Conservation (phyloP, 2,113 vertebrate genomes). For the Gymnogyps californianus region DNA sequence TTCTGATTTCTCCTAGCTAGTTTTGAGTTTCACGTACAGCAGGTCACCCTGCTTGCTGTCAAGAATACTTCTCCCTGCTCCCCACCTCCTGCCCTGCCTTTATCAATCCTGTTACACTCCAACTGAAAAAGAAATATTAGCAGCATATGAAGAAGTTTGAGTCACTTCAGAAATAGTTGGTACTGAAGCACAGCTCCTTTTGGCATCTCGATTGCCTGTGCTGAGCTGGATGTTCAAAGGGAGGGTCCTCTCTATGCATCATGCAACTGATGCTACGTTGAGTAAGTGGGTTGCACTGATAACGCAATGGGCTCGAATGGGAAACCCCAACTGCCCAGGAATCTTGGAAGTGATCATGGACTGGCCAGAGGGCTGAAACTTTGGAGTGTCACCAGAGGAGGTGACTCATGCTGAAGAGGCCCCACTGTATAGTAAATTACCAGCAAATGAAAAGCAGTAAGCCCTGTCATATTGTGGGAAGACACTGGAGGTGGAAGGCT, state of each 20-base stretch:
- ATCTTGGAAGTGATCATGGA: neutral
- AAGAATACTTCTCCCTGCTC: neutral
- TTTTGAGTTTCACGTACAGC: neutral
- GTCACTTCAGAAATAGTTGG: neutral
- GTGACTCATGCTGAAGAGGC: neutral
- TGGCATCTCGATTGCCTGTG: neutral
- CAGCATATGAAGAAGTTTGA: too few species aligned
- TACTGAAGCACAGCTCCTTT: neutral
- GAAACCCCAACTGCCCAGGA: neutral
- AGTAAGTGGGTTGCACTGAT: too few species aligned
- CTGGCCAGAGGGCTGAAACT: neutral
- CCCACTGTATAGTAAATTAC: neutral
- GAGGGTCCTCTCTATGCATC: neutral
- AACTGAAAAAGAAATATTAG: neutral
- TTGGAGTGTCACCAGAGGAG: neutral
- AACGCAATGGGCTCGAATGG: rapidly evolving
- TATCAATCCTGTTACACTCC: neutral
- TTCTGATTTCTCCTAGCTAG: neutral
- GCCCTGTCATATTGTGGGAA: too few species aligned
- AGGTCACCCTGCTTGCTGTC: neutral
- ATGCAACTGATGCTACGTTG: neutral
- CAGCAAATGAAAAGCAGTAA: neutral
- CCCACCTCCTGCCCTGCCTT: neutral
- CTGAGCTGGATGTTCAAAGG: neutral
- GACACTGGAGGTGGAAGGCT: neutral